Evolutionary conservation across 2,888 invertebrate genomes (phyloP).

Genomic region (Sminthurinus aureus): DNA sequence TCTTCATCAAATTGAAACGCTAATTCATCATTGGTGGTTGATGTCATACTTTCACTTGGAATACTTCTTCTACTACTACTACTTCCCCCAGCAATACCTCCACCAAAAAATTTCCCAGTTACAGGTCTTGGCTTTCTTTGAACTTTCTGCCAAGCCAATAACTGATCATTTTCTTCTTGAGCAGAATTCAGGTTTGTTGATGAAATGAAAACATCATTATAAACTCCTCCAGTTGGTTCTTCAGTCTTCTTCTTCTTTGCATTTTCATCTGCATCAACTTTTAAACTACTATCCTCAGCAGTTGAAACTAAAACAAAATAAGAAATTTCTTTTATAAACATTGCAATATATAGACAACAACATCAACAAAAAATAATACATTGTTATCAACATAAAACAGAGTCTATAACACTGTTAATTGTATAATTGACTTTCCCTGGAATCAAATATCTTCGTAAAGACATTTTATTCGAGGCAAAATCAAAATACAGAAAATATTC

Average conservation of each 20-base stretch:
- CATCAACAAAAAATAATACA: too few species aligned
- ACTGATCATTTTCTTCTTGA: conserved; percentile 31
- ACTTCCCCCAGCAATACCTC: neutral
- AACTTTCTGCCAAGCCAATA: conserved; percentile 35
- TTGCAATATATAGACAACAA: too few species aligned
- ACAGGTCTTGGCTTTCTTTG: conserved; percentile 20
- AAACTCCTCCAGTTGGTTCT: neutral
- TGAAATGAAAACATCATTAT: neutral
- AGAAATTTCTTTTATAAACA: neutral
- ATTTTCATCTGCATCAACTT: neutral
- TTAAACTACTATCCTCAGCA: neutral
- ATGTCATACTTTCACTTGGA: conserved; percentile 58
- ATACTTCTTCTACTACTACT: too few species aligned
- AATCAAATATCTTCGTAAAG: too few species aligned
- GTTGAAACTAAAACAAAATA: conserved; percentile 5
- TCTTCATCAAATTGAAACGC: conserved; percentile 99
- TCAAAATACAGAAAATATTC: too few species aligned
- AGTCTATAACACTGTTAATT: too few species aligned
- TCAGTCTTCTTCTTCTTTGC: conserved; percentile 39
- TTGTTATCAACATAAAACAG: too few species aligned
- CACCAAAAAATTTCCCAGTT: conserved; percentile 3
- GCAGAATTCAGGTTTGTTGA: conserved; percentile 8
- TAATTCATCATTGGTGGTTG: conserved; percentile 73
- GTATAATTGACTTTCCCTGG: too few species aligned
- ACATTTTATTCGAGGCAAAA: too few species aligned